Percentiles rank a stretch among this genome's conserved stretches.
These are phyloP conservation scores for Junonia oenone DNA, from an alignment of 2,888 invertebrate species.

Conservation along the genomic window DNA sequence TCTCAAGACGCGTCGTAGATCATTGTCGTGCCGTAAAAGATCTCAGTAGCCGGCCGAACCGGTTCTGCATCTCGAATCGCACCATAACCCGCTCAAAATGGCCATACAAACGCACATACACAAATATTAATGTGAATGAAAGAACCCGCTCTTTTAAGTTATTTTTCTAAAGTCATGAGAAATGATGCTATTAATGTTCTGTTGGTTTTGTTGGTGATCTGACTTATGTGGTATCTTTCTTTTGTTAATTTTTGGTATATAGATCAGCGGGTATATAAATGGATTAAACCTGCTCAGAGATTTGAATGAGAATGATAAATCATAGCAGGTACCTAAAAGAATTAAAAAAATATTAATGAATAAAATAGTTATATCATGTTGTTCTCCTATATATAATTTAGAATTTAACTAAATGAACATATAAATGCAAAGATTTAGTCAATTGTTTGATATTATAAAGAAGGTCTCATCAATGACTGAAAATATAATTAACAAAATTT, in stretches of 20 bases:
- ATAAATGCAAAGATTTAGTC: not conserved
- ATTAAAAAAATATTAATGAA: no score
- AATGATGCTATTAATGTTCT: not conserved
- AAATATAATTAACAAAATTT: not conserved
- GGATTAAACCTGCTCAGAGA: not conserved
- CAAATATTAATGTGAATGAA: conserved; percentile 19
- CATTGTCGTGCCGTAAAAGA: conserved; percentile 55
- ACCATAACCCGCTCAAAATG: conserved; percentile 36
- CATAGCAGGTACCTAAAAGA: not conserved
- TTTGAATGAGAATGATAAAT: not conserved
- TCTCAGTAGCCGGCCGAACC: conserved; percentile 58
- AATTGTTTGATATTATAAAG: no score
- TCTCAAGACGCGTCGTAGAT: conserved; percentile 52
- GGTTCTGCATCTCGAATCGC: conserved; percentile 40
- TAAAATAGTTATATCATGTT: no score
- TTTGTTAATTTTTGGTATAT: not conserved
- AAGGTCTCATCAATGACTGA: no score
- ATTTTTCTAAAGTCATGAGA: conserved; percentile 7
- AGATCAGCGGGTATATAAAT: not conserved
- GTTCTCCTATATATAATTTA: no score
- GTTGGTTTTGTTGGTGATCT: not conserved
- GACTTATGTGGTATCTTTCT: not conserved
- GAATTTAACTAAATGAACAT: no score
- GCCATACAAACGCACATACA: conserved; percentile 20
- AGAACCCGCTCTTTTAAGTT: conserved; percentile 4